Base-by-base conservation (phyloP, 2,113 vertebrate genomes). In the Malurus elegans region DNA sequence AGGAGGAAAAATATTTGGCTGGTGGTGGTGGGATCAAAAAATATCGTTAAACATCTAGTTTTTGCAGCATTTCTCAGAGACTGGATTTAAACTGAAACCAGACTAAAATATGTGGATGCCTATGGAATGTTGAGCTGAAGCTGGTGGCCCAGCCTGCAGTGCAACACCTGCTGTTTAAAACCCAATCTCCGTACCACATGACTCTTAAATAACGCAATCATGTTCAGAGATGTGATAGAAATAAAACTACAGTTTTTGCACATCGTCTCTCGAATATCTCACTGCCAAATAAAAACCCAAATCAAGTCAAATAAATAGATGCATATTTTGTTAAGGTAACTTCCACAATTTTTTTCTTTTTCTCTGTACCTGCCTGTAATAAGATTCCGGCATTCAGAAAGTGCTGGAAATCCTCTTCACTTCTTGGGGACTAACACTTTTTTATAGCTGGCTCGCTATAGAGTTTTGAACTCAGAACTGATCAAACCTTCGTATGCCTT, bases 301-400 rank as follows among this genome's bases (percentile, higher is more conserved):
- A 97, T 97, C 97, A 98, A 98, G 95, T 98, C 98, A 98, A 98
- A 99, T 98, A 99, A 99, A 99, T 99, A 99, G 98, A 99, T 98
- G 98, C 97, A 98, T 98, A 98, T 98, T 98, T 97, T 98, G 97
- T 98, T 98, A 98, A 97, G 97, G 98, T 98, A 97, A 99, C 98
- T 99, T 98, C 98, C 97, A 96, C 95, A 91, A 91, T 94, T 89
- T 97, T 45, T 89, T 83, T 89, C 97, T 45, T 45, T 48, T 89
- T 83, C 94, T 96, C 95, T 97, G 97, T 96, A 97, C 97, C 98
- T 97, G 97, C 98, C 97, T 97, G 96, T 96, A 91, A 72, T 93
- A 92, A 94, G 96, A 92, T 95, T 97, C 97, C 81, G 95, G 98
- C 97, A 91, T 91, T 94, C 93, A 96, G 40, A 69, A 96, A 96